Base-by-base conservation (phyloP, 2,888 invertebrate genomes). In the Labia minor region DNA sequence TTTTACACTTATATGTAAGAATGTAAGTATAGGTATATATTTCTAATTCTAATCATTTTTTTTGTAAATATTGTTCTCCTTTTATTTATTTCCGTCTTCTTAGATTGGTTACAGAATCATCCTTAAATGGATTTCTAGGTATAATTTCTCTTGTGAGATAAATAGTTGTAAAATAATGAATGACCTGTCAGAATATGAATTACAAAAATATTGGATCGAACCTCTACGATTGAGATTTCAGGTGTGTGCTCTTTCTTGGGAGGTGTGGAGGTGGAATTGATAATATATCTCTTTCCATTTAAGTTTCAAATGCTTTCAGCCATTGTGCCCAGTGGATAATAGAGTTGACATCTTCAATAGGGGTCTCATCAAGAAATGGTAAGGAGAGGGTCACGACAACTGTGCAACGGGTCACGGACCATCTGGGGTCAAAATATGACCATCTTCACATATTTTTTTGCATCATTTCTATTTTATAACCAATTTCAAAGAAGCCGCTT, bases 211-310 rank as follows among this genome's bases (percentile, higher is more conserved):
- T 26, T 26, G 26, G 26, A 26, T 26, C 26, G 26, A 26, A 26
- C 26, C 26, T 26, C 4, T 26, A 6, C 26, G 26, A 26, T 26
- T 26, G 26, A 26, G 90, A 90, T 77, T 90, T 90, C 71, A 93
- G 82, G 67, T 92, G 91, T 69, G 93, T 93, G 78, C 93, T 88
- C 86, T 62, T 91, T 91, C 67, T 91, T 86, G n/a, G 78, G 80
- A 19, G 79, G 79, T 21, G 77, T 77, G 72, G 76, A 78, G 19
- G n/a, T 49, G 49, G 49, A 49, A 49, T 3, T 4, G n/a, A n/a
- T 49, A 49, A 49, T 49, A 49, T 49, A 49, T 49, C 49, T 49
- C 49, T 49, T 49, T 14, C 49, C 49, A 49, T 49, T 49, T 49
- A 49, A 49, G 49, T 49, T 14, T 14, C 6, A 49, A 14, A 10